These are phyloP conservation scores for Scopus umbretta DNA, from an alignment of 2,113 vertebrate genomes.

Conservation along the genomic window DNA sequence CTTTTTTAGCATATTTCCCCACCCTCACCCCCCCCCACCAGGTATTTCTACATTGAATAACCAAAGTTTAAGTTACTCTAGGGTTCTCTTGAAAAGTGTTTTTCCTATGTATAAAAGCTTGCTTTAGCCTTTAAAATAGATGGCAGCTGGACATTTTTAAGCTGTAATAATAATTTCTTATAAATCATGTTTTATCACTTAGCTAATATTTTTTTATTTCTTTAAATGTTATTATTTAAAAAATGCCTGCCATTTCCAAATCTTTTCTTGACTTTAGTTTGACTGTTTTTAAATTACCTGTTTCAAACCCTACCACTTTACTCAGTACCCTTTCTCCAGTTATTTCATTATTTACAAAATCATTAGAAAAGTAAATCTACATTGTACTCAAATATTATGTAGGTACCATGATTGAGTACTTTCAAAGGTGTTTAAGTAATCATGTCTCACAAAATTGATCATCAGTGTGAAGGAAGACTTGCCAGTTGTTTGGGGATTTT, in stretches of 20 bases:
- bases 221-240: neutral
- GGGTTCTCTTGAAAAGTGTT: neutral
- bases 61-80: neutral
- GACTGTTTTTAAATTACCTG: neutral
- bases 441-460: neutral
- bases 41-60: neutral
- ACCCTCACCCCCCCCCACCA: too few species aligned
- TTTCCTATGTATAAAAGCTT: neutral
- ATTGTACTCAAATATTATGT: neutral
- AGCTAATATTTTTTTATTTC: neutral
- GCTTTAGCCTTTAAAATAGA: neutral
- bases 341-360: neutral
- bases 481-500: too few species aligned
- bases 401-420: neutral
- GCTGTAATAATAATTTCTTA: neutral
- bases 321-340: neutral
- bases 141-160: neutral
- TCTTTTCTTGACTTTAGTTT: neutral
- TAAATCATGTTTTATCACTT: neutral
- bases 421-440: neutral
- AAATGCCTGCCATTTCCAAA: neutral
- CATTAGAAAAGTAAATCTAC: neutral
- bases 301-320: neutral
- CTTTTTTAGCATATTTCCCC: neutral
- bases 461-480: neutral